A percentile compares a stretch with the other conserved stretches of the same genome.
phyloP scores from a whole-genome alignment of 2,113 vertebrate species.

The Macquaria ambigua region DNA sequence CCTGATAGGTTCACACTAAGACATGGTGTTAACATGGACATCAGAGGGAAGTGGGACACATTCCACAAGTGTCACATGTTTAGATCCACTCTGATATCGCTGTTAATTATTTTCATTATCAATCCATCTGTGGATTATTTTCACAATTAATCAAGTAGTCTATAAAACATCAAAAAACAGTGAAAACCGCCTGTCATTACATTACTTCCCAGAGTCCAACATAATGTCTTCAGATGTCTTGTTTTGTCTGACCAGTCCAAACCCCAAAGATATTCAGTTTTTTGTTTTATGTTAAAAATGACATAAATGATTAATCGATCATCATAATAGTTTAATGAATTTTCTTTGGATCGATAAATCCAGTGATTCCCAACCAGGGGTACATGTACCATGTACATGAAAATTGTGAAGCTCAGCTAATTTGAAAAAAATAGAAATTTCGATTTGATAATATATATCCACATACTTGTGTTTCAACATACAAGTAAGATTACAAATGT shows the following conservation, averaged over 20 bases:
- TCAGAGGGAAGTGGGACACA: background rate
- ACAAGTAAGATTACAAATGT: too few species aligned
- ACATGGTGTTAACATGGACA: background rate
- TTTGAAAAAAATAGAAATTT: too few species aligned
- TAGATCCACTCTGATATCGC: background rate
- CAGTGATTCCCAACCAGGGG: too few species aligned
- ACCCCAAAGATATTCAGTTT: background rate
- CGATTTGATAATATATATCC: too few species aligned
- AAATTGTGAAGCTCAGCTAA: too few species aligned
- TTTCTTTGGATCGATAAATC: background rate
- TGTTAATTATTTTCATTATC: background rate
- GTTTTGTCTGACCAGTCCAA: background rate
- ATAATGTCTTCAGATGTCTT: background rate
- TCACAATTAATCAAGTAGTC: too few species aligned
- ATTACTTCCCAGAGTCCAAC: background rate
- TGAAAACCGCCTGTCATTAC: background rate
- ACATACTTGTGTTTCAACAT: too few species aligned
- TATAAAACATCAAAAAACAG: background rate
- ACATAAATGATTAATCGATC: background rate
- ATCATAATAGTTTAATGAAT: background rate
- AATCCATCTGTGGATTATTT: background rate
- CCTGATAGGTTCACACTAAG: background rate
- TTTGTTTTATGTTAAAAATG: background rate
- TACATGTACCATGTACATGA: too few species aligned
- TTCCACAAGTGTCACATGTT: conserved; percentile 6